These are phyloP conservation scores for Mizuhopecten yessoensis DNA, from an alignment of 1,140 invertebrate genomes.

Conservation along the genomic window DNA sequence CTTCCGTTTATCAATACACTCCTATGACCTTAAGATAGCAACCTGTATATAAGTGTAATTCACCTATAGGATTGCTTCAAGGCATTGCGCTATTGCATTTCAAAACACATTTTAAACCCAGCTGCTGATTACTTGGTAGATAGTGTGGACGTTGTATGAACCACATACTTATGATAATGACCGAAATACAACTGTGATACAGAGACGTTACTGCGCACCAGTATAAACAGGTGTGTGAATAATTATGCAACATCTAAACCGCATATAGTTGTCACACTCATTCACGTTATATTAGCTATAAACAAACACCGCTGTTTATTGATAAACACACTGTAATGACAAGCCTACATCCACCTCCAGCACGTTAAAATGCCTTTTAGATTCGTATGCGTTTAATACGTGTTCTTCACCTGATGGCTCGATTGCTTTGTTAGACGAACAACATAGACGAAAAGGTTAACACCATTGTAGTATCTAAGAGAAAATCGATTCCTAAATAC, in stretches of 20 bases:
- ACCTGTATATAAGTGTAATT: too few relatives aligned
- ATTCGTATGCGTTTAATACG: neutral
- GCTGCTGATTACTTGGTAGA: too few relatives aligned
- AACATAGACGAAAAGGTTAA: neutral
- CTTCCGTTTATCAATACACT: too few relatives aligned
- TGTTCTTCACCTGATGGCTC: neutral
- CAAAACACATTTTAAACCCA: too few relatives aligned
- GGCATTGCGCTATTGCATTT: too few relatives aligned
- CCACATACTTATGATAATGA: too few relatives aligned
- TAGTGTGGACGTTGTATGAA: too few relatives aligned
- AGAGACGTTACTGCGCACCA: neutral
- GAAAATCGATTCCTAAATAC: constrained; percentile 1
- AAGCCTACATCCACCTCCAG: neutral
- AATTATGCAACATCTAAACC: neutral
- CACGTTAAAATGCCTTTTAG: neutral
- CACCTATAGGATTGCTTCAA: too few relatives aligned
- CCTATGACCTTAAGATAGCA: too few relatives aligned
- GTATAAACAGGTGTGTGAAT: neutral
- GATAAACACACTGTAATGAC: neutral
- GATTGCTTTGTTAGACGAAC: neutral
- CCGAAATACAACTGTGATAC: neutral
- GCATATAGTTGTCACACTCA: neutral
- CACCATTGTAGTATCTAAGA: neutral
- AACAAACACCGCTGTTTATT: neutral
- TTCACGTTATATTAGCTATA: neutral